phyloP scores from a whole-genome alignment of 2,113 vertebrate genomes.

The Clinocottus analis region DNA sequence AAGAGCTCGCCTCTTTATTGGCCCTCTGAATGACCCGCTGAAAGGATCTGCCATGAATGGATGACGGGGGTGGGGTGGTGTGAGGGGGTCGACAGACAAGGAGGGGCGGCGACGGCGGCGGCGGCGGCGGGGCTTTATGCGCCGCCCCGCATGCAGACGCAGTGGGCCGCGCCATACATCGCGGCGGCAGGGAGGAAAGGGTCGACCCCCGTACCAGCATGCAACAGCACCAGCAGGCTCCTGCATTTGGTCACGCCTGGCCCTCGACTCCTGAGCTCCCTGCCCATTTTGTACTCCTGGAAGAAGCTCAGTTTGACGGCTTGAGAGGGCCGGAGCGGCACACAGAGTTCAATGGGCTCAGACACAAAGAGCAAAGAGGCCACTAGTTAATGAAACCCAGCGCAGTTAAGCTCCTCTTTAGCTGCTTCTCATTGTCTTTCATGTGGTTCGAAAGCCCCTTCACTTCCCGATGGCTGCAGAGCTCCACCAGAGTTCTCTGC shows the following conservation, averaged over 20 bases:
- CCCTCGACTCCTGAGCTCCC: conserved; percentile 39
- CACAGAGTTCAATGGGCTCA: conserved; percentile 66
- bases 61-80: conserved; percentile 66
- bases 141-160: conserved; percentile 48
- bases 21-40: conserved; percentile 77
- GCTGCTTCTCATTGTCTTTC: conserved; percentile 67
- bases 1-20: conserved; percentile 76
- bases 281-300: conserved; percentile 23
- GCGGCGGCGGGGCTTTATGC: conserved; percentile 48
- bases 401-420: conserved; percentile 71
- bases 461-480: conserved; percentile 40
- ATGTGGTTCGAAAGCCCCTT: conserved; percentile 64
- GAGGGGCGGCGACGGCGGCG: conserved; percentile 10
- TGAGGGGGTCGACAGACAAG: conserved; percentile 36
- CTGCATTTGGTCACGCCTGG: conserved; percentile 75
- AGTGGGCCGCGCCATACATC: conserved; percentile 38
- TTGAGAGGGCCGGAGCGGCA: conserved; percentile 47
- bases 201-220: conserved; percentile 50
- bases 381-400: conserved; percentile 77
- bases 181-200: conserved; percentile 24
- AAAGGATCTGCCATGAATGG: conserved; percentile 76
- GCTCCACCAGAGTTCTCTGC: conserved; percentile 13
- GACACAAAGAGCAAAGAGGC: conserved; percentile 80
- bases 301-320: conserved; percentile 53
- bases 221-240: conserved; percentile 69